Evolutionary conservation across 2,113 vertebrate genomes (phyloP).

Genomic region (Nyctibius bracteatus): DNA sequence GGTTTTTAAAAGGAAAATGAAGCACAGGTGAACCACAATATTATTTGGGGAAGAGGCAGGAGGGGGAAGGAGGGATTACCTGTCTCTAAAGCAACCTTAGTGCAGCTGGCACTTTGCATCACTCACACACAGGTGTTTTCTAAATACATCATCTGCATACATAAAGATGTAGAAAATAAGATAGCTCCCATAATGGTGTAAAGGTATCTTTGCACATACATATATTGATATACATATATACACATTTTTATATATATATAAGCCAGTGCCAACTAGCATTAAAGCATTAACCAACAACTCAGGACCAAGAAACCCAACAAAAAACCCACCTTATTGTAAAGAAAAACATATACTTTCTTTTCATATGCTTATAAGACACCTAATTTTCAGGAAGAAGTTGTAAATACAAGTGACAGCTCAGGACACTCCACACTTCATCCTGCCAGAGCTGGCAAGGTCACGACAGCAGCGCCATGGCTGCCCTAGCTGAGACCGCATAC

Average conservation of each 20-base stretch:
- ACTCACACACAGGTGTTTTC: not conserved
- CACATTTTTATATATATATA: accelerated
- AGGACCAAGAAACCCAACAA: not conserved
- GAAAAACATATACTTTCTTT: not conserved
- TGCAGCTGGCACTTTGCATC: not conserved
- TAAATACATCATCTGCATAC: not conserved
- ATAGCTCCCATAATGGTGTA: not conserved
- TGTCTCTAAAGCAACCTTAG: not conserved
- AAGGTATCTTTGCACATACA: not conserved
- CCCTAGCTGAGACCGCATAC: not conserved
- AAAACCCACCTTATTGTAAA: not conserved
- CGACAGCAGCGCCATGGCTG: accelerated
- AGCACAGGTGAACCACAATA: not conserved
- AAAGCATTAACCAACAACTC: not conserved
- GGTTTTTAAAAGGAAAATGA: not conserved
- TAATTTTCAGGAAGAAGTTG: not conserved
- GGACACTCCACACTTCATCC: not conserved
- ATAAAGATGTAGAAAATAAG: not conserved
- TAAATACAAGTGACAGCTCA: accelerated
- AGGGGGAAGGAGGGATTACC: not conserved
- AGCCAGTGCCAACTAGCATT: not conserved
- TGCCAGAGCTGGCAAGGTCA: accelerated
- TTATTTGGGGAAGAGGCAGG: not conserved
- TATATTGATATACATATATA: not conserved
- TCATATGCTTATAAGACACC: not conserved